Evolutionary conservation across 2,888 invertebrate species (phyloP), one percentile per base, ranked within the genome.

Genomic region (Lochmaea capreae): DNA sequence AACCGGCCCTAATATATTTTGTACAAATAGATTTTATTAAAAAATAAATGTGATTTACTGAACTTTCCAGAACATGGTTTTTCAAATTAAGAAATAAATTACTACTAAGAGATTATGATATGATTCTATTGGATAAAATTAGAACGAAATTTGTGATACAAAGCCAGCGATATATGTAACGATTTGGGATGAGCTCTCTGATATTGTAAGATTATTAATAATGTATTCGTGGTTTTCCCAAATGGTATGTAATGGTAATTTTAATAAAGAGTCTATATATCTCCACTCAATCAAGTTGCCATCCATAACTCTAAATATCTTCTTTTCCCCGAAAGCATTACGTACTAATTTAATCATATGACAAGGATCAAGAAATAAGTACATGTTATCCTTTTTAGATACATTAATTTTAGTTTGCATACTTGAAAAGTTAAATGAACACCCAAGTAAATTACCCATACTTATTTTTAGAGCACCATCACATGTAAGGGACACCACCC

Each of bases 401-500:
- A 49, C 10, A 14, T 49, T 49, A 11, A 49, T 11, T 12, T 49
- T 49, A 11, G 46, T 49, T 49, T 49, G 12, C 14, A 49, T 49
- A 49, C 14, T 49, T 49, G 46, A 14, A 49, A 49, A 3, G 0
- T 49, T 11, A 49, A 49, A 49, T 49, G 46, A 49, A n/a, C 33
- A 26, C 14, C 61, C 61, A 14, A 61, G 26, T 26, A 61, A 14
- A 61, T 61, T 61, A n/a, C 3, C 61, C 61, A 61, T 61, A 14
- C 26, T 57, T 54, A 81, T 71, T 69, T 82, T 82, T n/a, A 79
- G 71, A 12, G 71, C 79, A 58, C 81, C 82, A 78, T 83, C 83
- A 77, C 82, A 83, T 49, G 82, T 83, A n/a, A 83, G 3, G n/a
- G 16, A 4, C 0, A 54, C 22, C 8, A 58, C 18, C 8, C 9